Conservation (phyloP, 1,140 invertebrate genomes). For the Periplaneta americana region DNA sequence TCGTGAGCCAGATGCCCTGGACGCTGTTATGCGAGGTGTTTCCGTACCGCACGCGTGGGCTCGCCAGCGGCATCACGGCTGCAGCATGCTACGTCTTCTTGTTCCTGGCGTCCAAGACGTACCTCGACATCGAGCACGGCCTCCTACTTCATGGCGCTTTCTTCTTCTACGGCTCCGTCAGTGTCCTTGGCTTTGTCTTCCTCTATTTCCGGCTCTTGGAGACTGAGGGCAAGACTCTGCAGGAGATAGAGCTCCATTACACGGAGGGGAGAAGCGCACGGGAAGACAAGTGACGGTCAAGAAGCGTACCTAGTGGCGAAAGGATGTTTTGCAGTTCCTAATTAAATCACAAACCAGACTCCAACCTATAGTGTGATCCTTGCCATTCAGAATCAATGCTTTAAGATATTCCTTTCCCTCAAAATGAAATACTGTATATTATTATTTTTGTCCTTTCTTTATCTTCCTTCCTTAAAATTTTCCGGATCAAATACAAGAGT, state of each 20-base stretch:
- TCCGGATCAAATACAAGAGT: too few species aligned
- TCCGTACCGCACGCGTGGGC: slow-evolving; percentile 38
- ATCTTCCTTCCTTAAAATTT: too few species aligned
- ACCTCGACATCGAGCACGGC: slow-evolving; percentile 48
- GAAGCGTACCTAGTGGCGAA: too few species aligned
- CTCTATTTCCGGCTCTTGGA: slow-evolving; percentile 47
- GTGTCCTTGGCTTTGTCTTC: slow-evolving; percentile 49
- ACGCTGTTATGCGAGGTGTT: slow-evolving; percentile 42
- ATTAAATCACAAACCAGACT: too few species aligned
- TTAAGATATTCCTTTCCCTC: too few species aligned
- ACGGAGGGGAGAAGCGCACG: not conserved
- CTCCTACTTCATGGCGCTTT: slow-evolving; percentile 40
- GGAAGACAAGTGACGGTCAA: too few species aligned
- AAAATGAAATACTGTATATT: too few species aligned
- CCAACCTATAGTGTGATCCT: too few species aligned
- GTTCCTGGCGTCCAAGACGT: slow-evolving; percentile 57
- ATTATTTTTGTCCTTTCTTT: too few species aligned
- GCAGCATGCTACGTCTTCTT: slow-evolving; percentile 51
- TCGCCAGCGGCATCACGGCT: slow-evolving; percentile 49
- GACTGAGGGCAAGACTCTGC: slow-evolving; percentile 48
- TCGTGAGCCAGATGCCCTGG: slow-evolving; percentile 36
- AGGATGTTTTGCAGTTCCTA: too few species aligned
- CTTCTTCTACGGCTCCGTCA: slow-evolving; percentile 47
- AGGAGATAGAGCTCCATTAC: slow-evolving; percentile 38
- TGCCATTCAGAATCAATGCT: too few species aligned